Conservation (phyloP, 2,797 vertebrate species). For the Falco biarmicus region DNA sequence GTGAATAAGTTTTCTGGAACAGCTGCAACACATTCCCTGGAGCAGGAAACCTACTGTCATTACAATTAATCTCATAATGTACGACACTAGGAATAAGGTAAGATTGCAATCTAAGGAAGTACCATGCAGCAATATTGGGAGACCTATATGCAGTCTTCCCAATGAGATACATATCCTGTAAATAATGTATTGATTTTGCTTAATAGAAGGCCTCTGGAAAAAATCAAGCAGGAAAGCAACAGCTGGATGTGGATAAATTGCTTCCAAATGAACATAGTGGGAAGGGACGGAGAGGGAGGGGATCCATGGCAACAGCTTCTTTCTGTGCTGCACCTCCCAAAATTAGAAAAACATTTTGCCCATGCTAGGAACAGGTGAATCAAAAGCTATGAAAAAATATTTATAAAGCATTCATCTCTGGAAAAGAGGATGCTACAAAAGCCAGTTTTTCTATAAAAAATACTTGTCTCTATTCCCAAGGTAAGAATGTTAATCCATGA, state of each 20-base stretch:
- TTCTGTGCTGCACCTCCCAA: background rate
- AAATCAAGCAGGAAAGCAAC: background rate
- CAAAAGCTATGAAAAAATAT: background rate
- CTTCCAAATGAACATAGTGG: background rate
- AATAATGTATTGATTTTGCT: background rate
- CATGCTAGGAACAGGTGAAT: background rate
- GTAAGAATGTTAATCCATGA: background rate
- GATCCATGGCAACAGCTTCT: conserved; percentile 36
- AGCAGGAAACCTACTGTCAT: background rate
- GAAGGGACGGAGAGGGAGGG: background rate
- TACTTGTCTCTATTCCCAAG: background rate
- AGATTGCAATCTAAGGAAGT: background rate
- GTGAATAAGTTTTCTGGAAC: background rate
- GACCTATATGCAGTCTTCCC: background rate
- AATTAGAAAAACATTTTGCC: background rate
- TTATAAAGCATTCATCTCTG: background rate
- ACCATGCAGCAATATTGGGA: background rate
- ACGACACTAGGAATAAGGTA: background rate
- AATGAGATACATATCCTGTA: background rate
- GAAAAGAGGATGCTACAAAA: background rate
- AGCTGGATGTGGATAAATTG: background rate
- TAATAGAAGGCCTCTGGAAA: background rate
- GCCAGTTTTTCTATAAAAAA: background rate
- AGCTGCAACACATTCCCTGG: background rate
- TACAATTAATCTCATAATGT: background rate